Conservation (phyloP, 2,888 invertebrate species). For the Prosapia bicincta region DNA sequence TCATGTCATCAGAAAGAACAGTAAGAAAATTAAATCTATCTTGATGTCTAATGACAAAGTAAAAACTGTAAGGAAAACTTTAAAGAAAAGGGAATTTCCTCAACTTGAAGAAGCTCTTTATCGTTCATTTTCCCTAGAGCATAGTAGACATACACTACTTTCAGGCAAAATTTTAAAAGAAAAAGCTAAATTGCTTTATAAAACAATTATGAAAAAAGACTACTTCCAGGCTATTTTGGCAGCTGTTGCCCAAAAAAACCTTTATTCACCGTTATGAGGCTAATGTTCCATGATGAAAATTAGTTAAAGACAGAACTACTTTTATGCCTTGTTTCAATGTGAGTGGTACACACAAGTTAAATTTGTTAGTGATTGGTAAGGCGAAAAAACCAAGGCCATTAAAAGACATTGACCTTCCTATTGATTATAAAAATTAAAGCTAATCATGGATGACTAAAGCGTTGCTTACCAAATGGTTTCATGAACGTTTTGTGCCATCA, state of each 20-base stretch:
- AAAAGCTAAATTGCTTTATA: not conserved
- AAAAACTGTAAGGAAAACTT: too few species aligned
- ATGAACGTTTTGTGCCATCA: too few species aligned
- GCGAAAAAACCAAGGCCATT: conserved; percentile 11
- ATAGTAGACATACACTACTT: too few species aligned
- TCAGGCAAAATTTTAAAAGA: not conserved
- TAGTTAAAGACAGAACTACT: conserved; percentile 37
- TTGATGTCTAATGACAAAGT: too few species aligned
- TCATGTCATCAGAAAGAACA: too few species aligned
- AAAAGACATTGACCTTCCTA: too few species aligned
- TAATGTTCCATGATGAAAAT: conserved; percentile 38
- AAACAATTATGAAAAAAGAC: not conserved
- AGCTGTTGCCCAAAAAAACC: conserved; percentile 29
- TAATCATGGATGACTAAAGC: too few species aligned
- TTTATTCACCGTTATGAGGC: conserved; percentile 37
- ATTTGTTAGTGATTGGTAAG: conserved; percentile 10
- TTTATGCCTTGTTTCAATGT: conserved; percentile 40
- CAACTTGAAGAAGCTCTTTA: conserved; percentile 2
- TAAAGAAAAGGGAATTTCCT: not conserved
- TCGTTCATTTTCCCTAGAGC: not conserved
- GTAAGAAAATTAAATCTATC: too few species aligned
- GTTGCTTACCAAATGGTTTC: too few species aligned
- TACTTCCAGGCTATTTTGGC: not conserved
- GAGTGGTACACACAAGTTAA: conserved; percentile 37
- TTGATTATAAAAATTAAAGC: too few species aligned